These are phyloP conservation scores for Nematostella vectensis DNA, from an alignment of 92 coral and sea anemone genomes.

Conservation along the genomic window DNA sequence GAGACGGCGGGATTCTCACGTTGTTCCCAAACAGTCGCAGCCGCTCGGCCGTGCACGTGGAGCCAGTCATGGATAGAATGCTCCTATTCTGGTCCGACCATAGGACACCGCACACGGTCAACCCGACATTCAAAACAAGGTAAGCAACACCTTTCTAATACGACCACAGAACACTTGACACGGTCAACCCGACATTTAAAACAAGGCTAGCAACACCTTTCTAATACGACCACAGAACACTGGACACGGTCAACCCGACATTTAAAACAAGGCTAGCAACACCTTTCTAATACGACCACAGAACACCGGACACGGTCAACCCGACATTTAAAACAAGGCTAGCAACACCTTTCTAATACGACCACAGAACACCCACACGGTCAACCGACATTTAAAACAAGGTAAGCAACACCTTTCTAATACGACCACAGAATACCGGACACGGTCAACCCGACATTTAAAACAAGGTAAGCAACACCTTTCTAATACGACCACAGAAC, in stretches of 20 bases:
- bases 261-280: not conserved
- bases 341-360: no score
- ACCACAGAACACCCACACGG: no score
- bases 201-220: not conserved
- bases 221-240: not conserved
- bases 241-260: not conserved
- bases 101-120: constrained; percentile 90
- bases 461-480: no score
- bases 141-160: not conserved
- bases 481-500: no score
- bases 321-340: no score
- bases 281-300: no score
- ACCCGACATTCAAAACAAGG: constrained; percentile 73
- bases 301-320: no score
- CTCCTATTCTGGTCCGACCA: constrained; percentile 93
- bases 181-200: not conserved
- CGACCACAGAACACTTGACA: not conserved
- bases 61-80: constrained; percentile 81
- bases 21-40: constrained; percentile 65
- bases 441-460: no score
- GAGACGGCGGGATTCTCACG: constrained; percentile 56
- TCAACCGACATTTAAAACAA: no score
- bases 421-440: no score
- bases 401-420: no score
- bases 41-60: constrained; percentile 51